Evolutionary conservation across 92 coral and sea anemone genomes (phyloP), one percentile per base, ranked within the genome.

Genomic region (Isaurus tuberculatus): DNA sequence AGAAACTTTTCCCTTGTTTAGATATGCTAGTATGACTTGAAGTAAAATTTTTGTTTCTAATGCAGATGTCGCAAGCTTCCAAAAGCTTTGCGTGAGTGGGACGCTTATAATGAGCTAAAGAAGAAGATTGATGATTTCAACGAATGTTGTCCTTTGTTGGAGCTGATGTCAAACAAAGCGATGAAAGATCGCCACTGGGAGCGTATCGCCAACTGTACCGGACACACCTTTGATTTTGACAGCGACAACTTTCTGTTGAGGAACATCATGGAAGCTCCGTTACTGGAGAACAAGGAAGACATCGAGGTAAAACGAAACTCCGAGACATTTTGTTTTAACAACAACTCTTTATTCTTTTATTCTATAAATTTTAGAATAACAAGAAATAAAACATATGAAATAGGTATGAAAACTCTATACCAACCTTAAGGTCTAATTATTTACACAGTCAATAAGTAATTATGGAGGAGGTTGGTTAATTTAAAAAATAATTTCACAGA

Each of bases 131-230:
- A 93, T 57, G 98, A 93, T 80, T 93, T 93, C 86, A 93, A 90
- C 72, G 98, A 93, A 46, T 91, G 95, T 77, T 93, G 98, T 49
- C 98, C 98, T 8, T 77, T 93, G 27, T 81, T 93, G 64, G 98
- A 93, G 82, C 51, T 93, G 80, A 93, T 93, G 98, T 87, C 98
- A 3, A 93, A 93, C 86, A 93, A 91, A 73, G 98, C 98, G 11
- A 91, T 93, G 98, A 93, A 93, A 58, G 98, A 93, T 0, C 91
- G 98, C 2, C 98, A 93, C 85, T 93, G 98, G 98, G 98, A 93
- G 11, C 84, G 98, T 66, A 36, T 93, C 4, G 94, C 98, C 51
- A 85, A 80, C 51, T 86, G 92, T 20, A 93, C 98, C 13, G 93
- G 90, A 0, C 98, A 93, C 89, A 89, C 85, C 67, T 93, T 93